Base-by-base conservation (phyloP, 2,797 vertebrate species). In the Poecilia velifera region DNA sequence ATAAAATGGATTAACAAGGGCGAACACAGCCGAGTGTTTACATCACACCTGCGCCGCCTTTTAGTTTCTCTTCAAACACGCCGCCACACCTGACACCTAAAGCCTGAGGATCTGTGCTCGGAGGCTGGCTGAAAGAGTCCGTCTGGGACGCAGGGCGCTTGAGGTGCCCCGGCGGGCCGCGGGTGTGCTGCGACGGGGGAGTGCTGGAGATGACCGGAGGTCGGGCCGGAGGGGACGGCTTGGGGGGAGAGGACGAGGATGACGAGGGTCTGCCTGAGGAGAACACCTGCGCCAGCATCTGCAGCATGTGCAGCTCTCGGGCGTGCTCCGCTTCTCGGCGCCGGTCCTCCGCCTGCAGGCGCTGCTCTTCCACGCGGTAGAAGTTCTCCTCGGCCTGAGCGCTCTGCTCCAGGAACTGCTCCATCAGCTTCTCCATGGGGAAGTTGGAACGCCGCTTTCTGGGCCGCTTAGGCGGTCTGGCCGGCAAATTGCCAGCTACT, bases 221-320 rank as follows among this genome's bases (percentile, higher is more conserved):
- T 0, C 64, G 87, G 87, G 82, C 34, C 6, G 80, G 13, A 5
- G 87, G 82, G n/a, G 78, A 68, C 0, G 78, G 51, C 28, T 93
- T 86, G 72, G 91, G 85, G 16, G 93, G 89, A 59, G 93, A 68
- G 0, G 92, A 90, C 3, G 93, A 91, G 39, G 66, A 43, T 9
- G 96, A 93, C 47, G 92, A 72, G 5, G 95, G 83, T 0, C 92
- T 87, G 39, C 95, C 85, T 0, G 93, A 86, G 79, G 96, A 93
- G 84, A 98, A 96, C 96, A 98, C 97, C 95, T 98, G 97, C 57
- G 97, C 97, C 73, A 98, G 93, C 97, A 98, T 97, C 90, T 97
- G 97, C 45, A 98, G 93, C 97, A 97, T 97, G 87, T 97, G 97
- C 82, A 97, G 93, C 93, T 98, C 97, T 76, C 97, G 93, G 55